Base-by-base conservation (phyloP, 1,140 invertebrate species). In the Formica exsecta region DNA sequence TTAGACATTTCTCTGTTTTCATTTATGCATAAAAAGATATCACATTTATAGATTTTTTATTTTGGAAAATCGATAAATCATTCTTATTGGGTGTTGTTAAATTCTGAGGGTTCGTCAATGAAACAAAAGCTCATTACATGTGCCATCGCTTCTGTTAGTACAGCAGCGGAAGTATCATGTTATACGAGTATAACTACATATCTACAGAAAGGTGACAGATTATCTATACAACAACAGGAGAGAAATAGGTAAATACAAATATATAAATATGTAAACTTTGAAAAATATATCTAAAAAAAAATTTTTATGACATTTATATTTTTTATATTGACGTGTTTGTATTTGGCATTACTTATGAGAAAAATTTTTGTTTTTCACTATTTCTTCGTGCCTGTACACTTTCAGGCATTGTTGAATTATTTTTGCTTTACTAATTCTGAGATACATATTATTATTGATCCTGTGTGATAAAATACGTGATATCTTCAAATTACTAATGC, bases 81-180 rank as follows among this genome's bases (percentile, higher is more conserved):
- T 88, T 94, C 94, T 0, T 95, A 94, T 70, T 94, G 93, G 93
- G 91, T 94, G 75, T 57, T 95, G 41, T 73, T 94, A 73, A 93
- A 65, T 51, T 93, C 93, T 9, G 92, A 94, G 70, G 93, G 93
- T 54, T 70, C 91, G 2, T 93, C 92, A 2, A 84, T 32, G 0
- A 87, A 92, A 5, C 86, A 91, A 80, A 93, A 92, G 41, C 76
- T 95, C 6, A 89, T 92, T 4, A 94, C 92, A 87, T 95, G 93
- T 74, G 92, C 93, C 0, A 92, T 93, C 51, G 90, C 86, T 7
- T 91, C 93, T 32, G 90, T 91, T 19, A 57, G 87, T 32, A 77
- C 89, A 8, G 87, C 88, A 8, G 87, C 89, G 9, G 93, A 93
- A 81, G 92, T 93, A 4, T 93, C 94, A n/a, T 95, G 94, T 74